Conservation (phyloP, 2,797 vertebrate species). For the Anguilla megastoma region DNA sequence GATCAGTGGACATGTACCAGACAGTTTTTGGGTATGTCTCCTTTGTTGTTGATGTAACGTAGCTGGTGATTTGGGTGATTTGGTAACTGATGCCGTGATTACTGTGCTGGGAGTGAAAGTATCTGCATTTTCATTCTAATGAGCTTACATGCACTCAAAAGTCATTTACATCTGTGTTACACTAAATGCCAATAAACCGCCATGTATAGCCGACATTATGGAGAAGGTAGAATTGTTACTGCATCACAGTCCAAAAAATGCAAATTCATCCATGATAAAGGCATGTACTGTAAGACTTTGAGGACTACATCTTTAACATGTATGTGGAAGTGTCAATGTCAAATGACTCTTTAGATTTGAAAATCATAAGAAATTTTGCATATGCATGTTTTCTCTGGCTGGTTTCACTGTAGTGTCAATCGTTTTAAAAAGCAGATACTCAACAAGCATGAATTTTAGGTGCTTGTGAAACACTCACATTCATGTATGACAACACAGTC, state of each 20-base stretch:
- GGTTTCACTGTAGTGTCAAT: constrained; percentile 45
- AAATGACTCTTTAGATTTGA: not conserved
- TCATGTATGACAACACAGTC: constrained; percentile 67
- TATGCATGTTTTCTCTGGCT: not conserved
- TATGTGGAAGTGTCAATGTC: not conserved
- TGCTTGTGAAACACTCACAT: constrained; percentile 52
- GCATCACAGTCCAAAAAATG: constrained; percentile 36
- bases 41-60: constrained; percentile 56
- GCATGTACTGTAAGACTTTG: too few relatives aligned
- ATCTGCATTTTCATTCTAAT: constrained; percentile 79
- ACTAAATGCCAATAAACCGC: constrained; percentile 49
- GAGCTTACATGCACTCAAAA: constrained; percentile 65
- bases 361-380: not conserved
- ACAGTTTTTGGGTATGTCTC: constrained; percentile 37
- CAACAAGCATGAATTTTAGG: constrained; percentile 57
- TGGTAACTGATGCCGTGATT: constrained; percentile 70
- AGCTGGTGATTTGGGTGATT: constrained; percentile 70
- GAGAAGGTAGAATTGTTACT: constrained; percentile 47
- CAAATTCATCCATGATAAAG: not conserved
- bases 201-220: constrained; percentile 49
- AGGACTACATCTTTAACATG: too few relatives aligned
- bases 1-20: constrained; percentile 53
- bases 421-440: constrained; percentile 65
- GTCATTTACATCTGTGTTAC: constrained; percentile 59
- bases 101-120: constrained; percentile 72